Percentiles rank a stretch among this genome's conserved stretches.
Conservation (phyloP, 2,888 invertebrate genomes). For the Philereme vetulata region DNA sequence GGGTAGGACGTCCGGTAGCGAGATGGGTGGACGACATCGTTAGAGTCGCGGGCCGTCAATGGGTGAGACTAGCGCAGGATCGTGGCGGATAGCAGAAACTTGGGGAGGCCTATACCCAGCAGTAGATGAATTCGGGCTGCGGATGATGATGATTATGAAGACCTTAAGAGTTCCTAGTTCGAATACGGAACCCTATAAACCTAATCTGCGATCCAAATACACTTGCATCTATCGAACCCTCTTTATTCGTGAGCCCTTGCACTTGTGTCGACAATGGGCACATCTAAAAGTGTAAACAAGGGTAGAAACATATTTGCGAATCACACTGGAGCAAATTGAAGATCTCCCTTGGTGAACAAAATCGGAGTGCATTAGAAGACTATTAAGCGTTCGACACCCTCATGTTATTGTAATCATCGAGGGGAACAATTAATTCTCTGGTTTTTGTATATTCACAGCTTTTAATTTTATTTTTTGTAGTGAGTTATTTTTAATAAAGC, state of each 20-base stretch:
- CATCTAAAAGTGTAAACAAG: slow-evolving; percentile 64
- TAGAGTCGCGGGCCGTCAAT: too few species aligned
- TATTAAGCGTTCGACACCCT: slow-evolving; percentile 64
- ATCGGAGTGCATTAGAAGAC: slow-evolving; percentile 70
- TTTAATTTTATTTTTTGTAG: too few species aligned
- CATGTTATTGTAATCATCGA: slow-evolving; percentile 32
- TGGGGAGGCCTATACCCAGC: too few species aligned
- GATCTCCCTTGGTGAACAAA: slow-evolving; percentile 62
- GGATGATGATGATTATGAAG: too few species aligned
- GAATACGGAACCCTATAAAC: neutral
- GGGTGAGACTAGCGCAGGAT: too few species aligned
- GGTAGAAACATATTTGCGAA: slow-evolving; percentile 65
- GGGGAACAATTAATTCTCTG: slow-evolving; percentile 23
- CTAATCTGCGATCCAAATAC: slow-evolving; percentile 7
- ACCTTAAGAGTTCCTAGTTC: too few species aligned
- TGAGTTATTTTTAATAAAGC: too few species aligned
- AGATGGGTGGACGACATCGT: too few species aligned
- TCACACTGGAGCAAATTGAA: slow-evolving; percentile 77
- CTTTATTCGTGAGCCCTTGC: slow-evolving; percentile 36
- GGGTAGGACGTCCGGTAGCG: too few species aligned
- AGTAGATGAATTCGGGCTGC: too few species aligned
- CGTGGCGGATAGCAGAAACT: too few species aligned
- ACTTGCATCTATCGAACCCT: slow-evolving; percentile 17
- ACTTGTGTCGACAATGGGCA: slow-evolving; percentile 48
- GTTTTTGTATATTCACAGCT: neutral